Conservation (phyloP, 2,888 invertebrate genomes). For the Trisateles emortualis region DNA sequence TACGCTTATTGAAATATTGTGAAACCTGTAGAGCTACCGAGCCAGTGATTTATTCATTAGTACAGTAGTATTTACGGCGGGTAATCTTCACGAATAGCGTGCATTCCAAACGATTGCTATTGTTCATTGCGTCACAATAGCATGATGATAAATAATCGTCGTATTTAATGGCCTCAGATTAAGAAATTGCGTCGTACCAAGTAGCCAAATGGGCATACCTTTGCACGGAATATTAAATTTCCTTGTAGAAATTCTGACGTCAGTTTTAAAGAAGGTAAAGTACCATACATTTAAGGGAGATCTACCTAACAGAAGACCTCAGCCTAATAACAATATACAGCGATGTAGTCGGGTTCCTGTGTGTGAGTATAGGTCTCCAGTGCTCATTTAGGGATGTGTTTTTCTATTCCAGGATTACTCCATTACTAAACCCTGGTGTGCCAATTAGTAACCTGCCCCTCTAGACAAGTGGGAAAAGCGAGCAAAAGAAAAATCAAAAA, state of each 20-base stretch:
- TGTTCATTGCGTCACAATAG: slow-evolving; percentile 32
- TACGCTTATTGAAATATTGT: slow-evolving; percentile 41
- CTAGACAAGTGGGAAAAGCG: too few relatives aligned
- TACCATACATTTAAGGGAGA: too few relatives aligned
- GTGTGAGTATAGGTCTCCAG: too few relatives aligned
- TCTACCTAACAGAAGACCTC: too few relatives aligned
- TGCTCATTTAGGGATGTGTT: too few relatives aligned
- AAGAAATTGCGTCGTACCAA: slow-evolving; percentile 33
- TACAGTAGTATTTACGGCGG: slow-evolving; percentile 27
- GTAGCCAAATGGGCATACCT: slow-evolving; percentile 32
- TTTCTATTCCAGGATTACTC: too few relatives aligned
- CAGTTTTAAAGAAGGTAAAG: too few relatives aligned
- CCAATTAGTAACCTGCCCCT: too few relatives aligned
- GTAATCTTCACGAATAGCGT: slow-evolving; percentile 12
- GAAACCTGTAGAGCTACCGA: slow-evolving; percentile 43
- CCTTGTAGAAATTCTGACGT: slow-evolving; percentile 25
- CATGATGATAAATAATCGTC: slow-evolving; percentile 32
- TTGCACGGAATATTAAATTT: slow-evolving; percentile 36
- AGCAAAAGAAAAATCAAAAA: too few relatives aligned
- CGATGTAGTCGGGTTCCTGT: too few relatives aligned
- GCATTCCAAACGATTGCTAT: slow-evolving; percentile 27
- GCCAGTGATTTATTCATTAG: slow-evolving; percentile 42
- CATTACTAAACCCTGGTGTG: too few relatives aligned
- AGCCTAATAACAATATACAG: too few relatives aligned
- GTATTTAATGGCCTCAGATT: slow-evolving; percentile 35